Evolutionary conservation across 1,140 invertebrate species (phyloP).

Genomic region (Psix sp.): DNA sequence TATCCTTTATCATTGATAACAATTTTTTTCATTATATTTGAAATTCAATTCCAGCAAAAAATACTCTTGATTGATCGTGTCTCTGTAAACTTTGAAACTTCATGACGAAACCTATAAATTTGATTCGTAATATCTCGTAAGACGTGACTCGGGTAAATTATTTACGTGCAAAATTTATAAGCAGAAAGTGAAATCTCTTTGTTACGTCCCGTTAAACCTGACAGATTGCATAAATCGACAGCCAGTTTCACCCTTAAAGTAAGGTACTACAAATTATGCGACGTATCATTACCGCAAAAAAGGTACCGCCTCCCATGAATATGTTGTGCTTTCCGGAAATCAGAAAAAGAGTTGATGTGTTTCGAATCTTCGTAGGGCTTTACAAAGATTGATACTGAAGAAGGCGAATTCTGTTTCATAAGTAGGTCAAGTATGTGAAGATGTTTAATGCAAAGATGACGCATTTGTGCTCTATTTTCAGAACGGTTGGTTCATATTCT

Average conservation of each 20-base stretch:
- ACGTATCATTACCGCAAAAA: conserved; percentile 10
- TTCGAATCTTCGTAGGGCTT: neutral
- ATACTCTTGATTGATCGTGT: conserved; percentile 21
- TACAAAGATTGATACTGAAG: conserved; percentile 6
- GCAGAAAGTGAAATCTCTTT: conserved; percentile 35
- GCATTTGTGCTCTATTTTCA: conserved; percentile 19
- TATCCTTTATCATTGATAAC: too few relatives aligned
- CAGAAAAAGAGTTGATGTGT: neutral
- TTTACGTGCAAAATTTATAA: conserved; percentile 39
- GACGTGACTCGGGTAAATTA: conserved; percentile 29
- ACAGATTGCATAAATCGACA: conserved; percentile 32
- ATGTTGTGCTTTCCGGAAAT: too few relatives aligned
- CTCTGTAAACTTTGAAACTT: conserved; percentile 17
- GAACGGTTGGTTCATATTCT: conserved; percentile 10
- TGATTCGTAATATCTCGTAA: conserved; percentile 22
- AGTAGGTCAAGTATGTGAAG: conserved; percentile 18
- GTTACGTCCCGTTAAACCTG: conserved; percentile 29
- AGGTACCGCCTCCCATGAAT: too few relatives aligned
- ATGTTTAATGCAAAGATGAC: conserved; percentile 12
- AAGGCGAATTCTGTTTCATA: conserved; percentile 4
- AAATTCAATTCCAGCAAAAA: neutral
- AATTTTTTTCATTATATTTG: too few relatives aligned
- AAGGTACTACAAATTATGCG: conserved; percentile 23
- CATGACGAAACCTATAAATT: conserved; percentile 35
- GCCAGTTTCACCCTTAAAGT: conserved; percentile 11